These are phyloP conservation scores for Spodoptera picta DNA, from an alignment of 2,888 invertebrate genomes.

Conservation along the genomic window DNA sequence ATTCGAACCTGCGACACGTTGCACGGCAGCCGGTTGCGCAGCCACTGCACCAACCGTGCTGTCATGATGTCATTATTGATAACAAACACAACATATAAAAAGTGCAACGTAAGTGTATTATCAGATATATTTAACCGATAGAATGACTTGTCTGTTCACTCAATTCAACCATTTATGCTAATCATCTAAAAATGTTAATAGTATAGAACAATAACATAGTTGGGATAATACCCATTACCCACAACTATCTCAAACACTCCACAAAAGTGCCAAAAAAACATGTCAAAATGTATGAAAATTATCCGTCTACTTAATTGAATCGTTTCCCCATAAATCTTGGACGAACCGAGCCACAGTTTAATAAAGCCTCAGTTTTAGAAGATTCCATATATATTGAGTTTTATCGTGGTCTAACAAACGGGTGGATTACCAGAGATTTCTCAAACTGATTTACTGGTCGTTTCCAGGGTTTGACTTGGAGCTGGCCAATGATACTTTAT, in stretches of 20 bases:
- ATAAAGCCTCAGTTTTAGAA: conserved; percentile 70
- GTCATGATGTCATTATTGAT: too few relatives aligned
- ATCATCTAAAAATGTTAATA: too few relatives aligned
- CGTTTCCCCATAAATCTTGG: conserved; percentile 64
- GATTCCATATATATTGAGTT: conserved; percentile 73
- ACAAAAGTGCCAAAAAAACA: conserved; percentile 37
- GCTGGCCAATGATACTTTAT: conserved; percentile 49
- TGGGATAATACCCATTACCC: background rate
- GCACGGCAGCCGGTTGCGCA: too few relatives aligned
- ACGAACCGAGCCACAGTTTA: conserved; percentile 56
- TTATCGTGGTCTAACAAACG: conserved; percentile 67
- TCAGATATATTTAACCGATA: too few relatives aligned
- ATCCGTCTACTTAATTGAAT: conserved; percentile 66
- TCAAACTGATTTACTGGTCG: conserved; percentile 52
- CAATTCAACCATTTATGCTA: too few relatives aligned
- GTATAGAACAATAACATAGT: too few relatives aligned
- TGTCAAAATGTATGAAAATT: conserved; percentile 60
- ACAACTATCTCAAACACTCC: conserved; percentile 1
- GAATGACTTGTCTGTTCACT: too few relatives aligned
- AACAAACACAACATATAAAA: too few relatives aligned
- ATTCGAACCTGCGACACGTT: too few relatives aligned
- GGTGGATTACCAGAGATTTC: conserved; percentile 58
- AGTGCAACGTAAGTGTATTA: too few relatives aligned
- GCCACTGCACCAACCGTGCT: too few relatives aligned
- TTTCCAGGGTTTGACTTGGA: conserved; percentile 33